A percentile compares a stretch with the other conserved stretches of the same genome.
These are phyloP conservation scores for Nycticryphes semicollaris DNA, from an alignment of 2,113 vertebrate genomes.

Conservation along the genomic window DNA sequence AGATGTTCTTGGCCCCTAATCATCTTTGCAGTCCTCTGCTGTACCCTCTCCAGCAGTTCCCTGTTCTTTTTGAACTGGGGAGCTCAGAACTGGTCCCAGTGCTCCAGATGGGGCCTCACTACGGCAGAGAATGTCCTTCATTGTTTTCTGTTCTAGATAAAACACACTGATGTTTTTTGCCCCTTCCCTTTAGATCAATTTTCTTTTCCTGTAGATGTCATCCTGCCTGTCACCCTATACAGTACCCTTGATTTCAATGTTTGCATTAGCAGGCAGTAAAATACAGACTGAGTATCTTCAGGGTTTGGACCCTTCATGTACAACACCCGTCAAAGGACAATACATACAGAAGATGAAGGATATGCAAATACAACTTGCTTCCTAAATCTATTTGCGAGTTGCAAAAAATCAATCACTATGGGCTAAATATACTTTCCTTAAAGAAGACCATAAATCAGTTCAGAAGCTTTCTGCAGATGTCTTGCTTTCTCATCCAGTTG, in stretches of 20 bases:
- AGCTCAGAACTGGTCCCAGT: too few relatives aligned
- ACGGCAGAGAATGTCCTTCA: background rate
- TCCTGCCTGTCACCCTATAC: background rate
- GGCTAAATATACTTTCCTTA: background rate
- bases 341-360: background rate
- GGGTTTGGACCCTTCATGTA: background rate
- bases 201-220: background rate
- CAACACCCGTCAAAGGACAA: background rate
- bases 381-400: background rate
- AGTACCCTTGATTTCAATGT: background rate
- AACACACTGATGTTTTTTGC: background rate
- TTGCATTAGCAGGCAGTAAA: background rate
- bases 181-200: background rate
- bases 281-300: background rate
- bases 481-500: constrained; percentile 10
- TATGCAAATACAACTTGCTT: background rate
- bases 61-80: too few relatives aligned
- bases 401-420: background rate
- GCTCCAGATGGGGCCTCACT: too few relatives aligned
- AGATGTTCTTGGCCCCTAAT: too few relatives aligned
- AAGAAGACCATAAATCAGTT: constrained; percentile 18
- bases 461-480: constrained; percentile 7
- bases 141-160: background rate
- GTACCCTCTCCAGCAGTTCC: too few relatives aligned
- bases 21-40: too few relatives aligned